Conservation (phyloP, 2,797 vertebrate genomes). For the Taeniopygia guttata region DNA sequence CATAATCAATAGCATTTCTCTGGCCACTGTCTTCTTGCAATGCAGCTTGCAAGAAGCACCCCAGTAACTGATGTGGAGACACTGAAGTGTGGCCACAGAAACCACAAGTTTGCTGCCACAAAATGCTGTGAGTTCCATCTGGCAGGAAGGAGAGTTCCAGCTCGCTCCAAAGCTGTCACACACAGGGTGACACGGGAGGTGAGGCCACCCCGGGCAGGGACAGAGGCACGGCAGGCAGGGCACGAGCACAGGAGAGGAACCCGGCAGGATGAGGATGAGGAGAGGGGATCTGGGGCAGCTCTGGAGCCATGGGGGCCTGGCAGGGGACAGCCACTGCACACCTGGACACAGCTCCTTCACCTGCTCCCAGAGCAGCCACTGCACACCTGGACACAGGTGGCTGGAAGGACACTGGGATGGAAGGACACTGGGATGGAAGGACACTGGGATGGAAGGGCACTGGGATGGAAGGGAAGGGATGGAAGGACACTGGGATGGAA, state of each 20-base stretch:
- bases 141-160: neutral
- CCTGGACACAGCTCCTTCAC: too few species aligned
- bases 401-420: too few species aligned
- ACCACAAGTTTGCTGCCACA: neutral
- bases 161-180: accelerated
- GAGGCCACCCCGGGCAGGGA: neutral
- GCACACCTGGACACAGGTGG: too few species aligned
- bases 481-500: too few species aligned
- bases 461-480: too few species aligned
- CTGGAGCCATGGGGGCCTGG: neutral
- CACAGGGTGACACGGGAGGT: accelerated
- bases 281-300: neutral
- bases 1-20: neutral
- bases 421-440: too few species aligned
- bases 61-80: neutral
- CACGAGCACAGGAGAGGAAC: neutral
- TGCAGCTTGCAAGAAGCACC: neutral
- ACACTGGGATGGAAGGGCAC: too few species aligned
- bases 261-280: neutral
- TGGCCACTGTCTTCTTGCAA: neutral
- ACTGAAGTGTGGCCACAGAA: neutral
- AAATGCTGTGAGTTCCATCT: neutral
- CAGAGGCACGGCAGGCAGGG: neutral
- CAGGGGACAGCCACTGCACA: neutral
- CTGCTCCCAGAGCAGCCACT: too few species aligned